phyloP scores from a whole-genome alignment of 2,797 vertebrate species.

The Eulemur coronatus region DNA sequence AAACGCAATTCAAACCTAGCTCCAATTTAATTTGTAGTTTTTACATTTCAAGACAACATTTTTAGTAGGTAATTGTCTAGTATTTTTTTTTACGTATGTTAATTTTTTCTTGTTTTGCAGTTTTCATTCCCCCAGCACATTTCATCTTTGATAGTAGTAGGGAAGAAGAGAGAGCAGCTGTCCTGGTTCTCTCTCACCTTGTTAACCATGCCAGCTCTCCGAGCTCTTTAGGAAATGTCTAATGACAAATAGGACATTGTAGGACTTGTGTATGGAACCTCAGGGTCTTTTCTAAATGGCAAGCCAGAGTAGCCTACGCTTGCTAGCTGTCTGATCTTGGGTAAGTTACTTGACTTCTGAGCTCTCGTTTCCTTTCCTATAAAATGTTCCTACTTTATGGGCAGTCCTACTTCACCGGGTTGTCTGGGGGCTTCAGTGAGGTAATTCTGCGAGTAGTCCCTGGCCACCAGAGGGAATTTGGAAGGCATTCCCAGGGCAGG shows the following conservation, averaged over 20 bases:
- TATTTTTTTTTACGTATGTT: constrained; percentile 30
- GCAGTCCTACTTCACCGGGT: not conserved
- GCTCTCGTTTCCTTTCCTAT: not conserved
- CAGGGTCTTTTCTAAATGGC: not conserved
- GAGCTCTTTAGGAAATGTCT: not conserved
- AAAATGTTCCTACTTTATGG: not conserved
- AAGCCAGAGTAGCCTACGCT: not conserved
- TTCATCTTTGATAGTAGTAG: not conserved
- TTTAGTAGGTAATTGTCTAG: constrained; percentile 58
- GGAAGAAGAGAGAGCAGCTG: not conserved
- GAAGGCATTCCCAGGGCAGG: not conserved
- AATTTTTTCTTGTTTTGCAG: constrained; percentile 63
- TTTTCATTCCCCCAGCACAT: not conserved
- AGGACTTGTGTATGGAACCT: not conserved
- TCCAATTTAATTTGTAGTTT: constrained; percentile 79
- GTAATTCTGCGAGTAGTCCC: not conserved
- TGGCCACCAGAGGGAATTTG: not conserved
- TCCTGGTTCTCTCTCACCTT: not conserved
- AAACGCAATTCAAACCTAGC: constrained; percentile 67
- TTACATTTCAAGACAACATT: constrained; percentile 61
- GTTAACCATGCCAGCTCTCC: not conserved
- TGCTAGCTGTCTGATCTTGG: not conserved
- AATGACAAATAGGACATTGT: not conserved
- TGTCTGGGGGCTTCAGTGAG: not conserved
- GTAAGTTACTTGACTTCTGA: not conserved